These are phyloP conservation scores for Glyphotaelius pellucidus DNA, from an alignment of 2,888 invertebrate species.

Conservation along the genomic window DNA sequence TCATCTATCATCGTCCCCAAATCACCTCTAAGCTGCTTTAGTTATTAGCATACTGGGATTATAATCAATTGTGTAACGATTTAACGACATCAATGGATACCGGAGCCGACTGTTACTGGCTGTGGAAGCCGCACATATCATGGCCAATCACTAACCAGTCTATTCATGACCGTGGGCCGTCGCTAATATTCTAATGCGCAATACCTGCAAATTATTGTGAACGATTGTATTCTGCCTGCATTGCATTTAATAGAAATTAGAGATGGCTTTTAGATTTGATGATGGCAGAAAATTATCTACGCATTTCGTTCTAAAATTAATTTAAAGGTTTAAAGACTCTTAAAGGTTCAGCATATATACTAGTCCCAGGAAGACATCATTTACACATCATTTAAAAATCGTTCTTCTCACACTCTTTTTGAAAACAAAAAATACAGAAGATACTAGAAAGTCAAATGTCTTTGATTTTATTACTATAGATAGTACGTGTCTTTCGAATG, in stretches of 20 bases:
- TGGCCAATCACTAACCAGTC: background rate
- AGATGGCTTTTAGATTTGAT: background rate
- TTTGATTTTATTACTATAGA: no score
- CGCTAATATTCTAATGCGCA: background rate
- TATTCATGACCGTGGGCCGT: background rate
- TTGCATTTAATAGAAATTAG: background rate
- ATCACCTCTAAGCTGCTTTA: constrained; percentile 7
- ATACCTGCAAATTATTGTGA: background rate
- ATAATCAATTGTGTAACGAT: background rate
- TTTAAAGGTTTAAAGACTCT: no score
- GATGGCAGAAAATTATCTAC: no score
- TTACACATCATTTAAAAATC: no score
- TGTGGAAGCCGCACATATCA: background rate
- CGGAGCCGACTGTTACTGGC: background rate
- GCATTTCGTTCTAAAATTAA: no score
- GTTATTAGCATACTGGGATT: background rate
- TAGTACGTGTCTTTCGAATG: no score
- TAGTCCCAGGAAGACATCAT: no score
- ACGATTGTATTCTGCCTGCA: background rate
- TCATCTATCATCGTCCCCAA: constrained; percentile 13
- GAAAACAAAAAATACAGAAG: no score
- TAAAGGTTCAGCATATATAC: no score
- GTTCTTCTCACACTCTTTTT: no score
- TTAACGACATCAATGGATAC: background rate
- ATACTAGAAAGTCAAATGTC: no score